A percentile compares a stretch with the other conserved stretches of the same genome.
Evolutionary conservation across 2,888 invertebrate species (phyloP).

Genomic region (Drosophila ustulata): DNA sequence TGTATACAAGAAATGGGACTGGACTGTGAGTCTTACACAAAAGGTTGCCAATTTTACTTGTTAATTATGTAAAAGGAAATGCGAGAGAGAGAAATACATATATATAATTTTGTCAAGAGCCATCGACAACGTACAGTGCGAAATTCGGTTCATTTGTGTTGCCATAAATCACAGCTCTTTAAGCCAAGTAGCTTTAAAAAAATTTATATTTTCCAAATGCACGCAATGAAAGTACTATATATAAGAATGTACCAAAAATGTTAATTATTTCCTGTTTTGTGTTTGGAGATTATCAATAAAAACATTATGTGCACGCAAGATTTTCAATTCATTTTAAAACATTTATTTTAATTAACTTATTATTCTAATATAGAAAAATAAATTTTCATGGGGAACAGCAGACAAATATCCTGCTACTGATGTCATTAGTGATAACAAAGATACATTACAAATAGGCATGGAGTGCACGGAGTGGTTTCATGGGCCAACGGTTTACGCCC

Average conservation of each 20-base stretch:
- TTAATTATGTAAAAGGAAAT: slow-evolving; percentile 64
- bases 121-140: slow-evolving; percentile 37
- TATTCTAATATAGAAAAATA: not conserved
- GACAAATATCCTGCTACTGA: slow-evolving; percentile 41
- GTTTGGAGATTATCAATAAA: too few relatives aligned
- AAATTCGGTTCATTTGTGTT: slow-evolving; percentile 60
- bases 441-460: slow-evolving; percentile 36
- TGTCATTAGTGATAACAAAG: slow-evolving; percentile 72
- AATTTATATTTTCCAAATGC: too few relatives aligned
- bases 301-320: not conserved
- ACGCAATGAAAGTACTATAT: not conserved
- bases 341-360: slow-evolving; percentile 68
- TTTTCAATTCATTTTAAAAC: slow-evolving; percentile 68
- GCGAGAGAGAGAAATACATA: slow-evolving; percentile 29
- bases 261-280: too few relatives aligned
- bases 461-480: not conserved
- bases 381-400: not conserved
- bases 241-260: not conserved
- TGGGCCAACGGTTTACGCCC: slow-evolving; percentile 33
- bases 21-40: slow-evolving; percentile 40
- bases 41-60: slow-evolving; percentile 72
- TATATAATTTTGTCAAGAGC: slow-evolving; percentile 58
- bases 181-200: not conserved
- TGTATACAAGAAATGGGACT: slow-evolving; percentile 53
- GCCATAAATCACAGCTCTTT: not conserved